These are phyloP conservation scores for Prinia subflava DNA, from an alignment of 2,113 vertebrate genomes.

Conservation along the genomic window DNA sequence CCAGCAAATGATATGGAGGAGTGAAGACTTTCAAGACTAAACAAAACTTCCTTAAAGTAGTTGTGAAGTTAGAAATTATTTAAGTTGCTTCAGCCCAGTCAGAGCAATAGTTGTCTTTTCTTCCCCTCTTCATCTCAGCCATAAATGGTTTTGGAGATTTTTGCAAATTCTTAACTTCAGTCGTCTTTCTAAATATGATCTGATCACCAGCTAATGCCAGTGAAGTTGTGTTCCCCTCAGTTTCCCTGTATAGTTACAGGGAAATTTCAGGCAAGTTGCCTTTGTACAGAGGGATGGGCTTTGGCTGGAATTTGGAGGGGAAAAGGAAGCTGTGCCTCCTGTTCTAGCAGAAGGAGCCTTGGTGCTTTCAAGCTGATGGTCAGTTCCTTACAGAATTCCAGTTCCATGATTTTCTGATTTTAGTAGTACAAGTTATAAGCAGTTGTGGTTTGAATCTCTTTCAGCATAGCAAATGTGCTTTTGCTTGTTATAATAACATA, in stretches of 20 bases:
- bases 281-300: background rate
- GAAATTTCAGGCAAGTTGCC: background rate
- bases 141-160: background rate
- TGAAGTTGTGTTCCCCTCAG: background rate
- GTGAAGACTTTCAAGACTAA: background rate
- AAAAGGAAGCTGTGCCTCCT: background rate
- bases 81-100: background rate
- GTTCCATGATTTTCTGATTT: background rate
- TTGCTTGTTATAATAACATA: background rate
- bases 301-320: background rate
- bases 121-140: background rate
- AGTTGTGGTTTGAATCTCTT: background rate
- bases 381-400: background rate
- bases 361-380: background rate
- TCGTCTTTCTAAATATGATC: background rate
- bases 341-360: background rate
- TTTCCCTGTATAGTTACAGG: background rate
- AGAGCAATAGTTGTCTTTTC: background rate
- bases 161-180: background rate
- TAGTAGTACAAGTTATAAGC: background rate
- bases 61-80: background rate
- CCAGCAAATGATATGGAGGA: background rate
- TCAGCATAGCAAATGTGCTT: background rate
- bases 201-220: background rate
- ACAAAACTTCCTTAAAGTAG: background rate